Base-by-base conservation (phyloP, 2,113 vertebrate species). In the Lota lota region DNA sequence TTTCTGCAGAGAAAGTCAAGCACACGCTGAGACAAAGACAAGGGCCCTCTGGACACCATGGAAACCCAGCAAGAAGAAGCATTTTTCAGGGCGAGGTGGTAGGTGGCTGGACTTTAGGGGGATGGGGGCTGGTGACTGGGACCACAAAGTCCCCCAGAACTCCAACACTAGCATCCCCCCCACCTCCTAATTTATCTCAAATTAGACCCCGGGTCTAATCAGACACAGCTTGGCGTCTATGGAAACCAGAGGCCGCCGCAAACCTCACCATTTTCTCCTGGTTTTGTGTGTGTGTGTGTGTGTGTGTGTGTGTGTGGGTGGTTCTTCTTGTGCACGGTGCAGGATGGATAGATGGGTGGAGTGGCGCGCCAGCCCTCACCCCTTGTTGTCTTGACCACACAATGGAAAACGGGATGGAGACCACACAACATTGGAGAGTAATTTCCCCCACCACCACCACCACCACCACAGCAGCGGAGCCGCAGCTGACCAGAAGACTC, bases 181-280 rank as follows among this genome's bases (percentile, higher is more conserved):
- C 24, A 2, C 24, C 24, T 28, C 24, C 24, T 28, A 28, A 28
- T 28, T 4, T 72, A 79, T 80, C 74, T 78, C 84, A 88, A 88
- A 89, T 88, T 85, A 89, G 76, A 88, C 87, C 83, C 77, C 75
- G 83, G 81, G 84, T 87, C 82, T 89, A 91, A 88, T 88, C 85
- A 90, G 81, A 88, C 78, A 83, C 85, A 87, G 85, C 84, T 86
- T 87, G 84, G 80, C 75, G 53, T 82, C 87, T 85, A 84, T 87
- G 86, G 87, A 90, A 89, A 88, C 84, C 85, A 86, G 24, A 28
- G 24, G 24, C 24, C 24, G 82, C 89, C 87, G 80, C 88, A 91
- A 84, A 85, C 85, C 84, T 82, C 87, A 86, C 88, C 88, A 88
- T 88, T 88, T 76, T 72, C 80, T 82, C 71, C 66, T 28, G 2